phyloP scores from a whole-genome alignment of 1,140 invertebrate species.

The Platyscapa corneri region DNA sequence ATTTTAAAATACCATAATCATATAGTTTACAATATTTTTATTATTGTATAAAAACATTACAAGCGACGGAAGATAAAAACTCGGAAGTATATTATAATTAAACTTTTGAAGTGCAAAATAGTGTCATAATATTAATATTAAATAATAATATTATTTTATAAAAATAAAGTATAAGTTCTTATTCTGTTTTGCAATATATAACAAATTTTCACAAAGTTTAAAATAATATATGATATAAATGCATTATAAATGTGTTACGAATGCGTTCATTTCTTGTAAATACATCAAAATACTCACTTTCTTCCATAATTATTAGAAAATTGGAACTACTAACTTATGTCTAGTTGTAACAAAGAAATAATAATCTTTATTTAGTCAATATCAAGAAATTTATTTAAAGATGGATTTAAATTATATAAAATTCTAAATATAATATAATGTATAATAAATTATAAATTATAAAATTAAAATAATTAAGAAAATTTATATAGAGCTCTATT shows the following conservation, averaged over 20 bases:
- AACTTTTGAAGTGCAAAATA: slow-evolving; percentile 28
- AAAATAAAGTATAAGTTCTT: slow-evolving; percentile 49
- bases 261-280: slow-evolving; percentile 22
- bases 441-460: too few relatives aligned
- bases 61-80: slow-evolving; percentile 40
- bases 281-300: slow-evolving; percentile 25
- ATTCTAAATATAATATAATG: too few relatives aligned
- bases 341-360: slow-evolving; percentile 41
- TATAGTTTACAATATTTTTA: slow-evolving; percentile 2
- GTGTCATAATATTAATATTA: slow-evolving; percentile 9
- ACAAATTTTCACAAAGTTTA: slow-evolving; percentile 31
- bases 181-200: slow-evolving; percentile 22
- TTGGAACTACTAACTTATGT: neutral
- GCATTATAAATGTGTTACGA: too few relatives aligned
- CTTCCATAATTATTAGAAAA: neutral
- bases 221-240: slow-evolving; percentile 34
- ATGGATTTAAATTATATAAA: neutral
- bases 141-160: slow-evolving; percentile 39
- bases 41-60: slow-evolving; percentile 28
- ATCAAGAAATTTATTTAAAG: neutral
- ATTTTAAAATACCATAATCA: slow-evolving; percentile 15
- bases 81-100: slow-evolving; percentile 44
- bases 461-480: neutral
- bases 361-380: neutral
- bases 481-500: neutral